Base-by-base conservation (phyloP, 2,113 vertebrate species). In the Panthera uncia region DNA sequence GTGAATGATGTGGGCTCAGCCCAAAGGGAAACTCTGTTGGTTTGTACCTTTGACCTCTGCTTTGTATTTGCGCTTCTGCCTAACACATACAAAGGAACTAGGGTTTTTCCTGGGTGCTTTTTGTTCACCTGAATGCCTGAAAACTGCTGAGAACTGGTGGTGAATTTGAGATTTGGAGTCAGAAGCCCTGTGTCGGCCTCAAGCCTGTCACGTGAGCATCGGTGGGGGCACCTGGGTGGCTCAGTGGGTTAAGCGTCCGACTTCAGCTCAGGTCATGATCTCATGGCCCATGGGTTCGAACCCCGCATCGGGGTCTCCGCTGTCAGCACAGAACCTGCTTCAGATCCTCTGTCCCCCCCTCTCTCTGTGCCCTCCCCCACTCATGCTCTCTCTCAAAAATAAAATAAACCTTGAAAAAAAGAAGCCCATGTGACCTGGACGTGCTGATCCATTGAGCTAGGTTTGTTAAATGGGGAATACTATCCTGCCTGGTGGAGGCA, bases 401-500 rank as follows among this genome's bases (percentile, higher is more conserved):
- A 61, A 61, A 61, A 61, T 23, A 61, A 61, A 8, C 57, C 57
- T 61, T 61, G 18, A 57, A 57, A 57, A 78, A 68, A 31, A 25
- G 38, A 63, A 81, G 10, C 11, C 61, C 11, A 10, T 27, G 18
- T 65, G 7, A 18, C 6, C 38, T 2, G 0, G 3, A 18, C 2
- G 4, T 48, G 10, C 16, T 61, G 31, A 15, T 48, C 41, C 80
- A 45, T 50, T 55, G 89, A 36, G 38, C 45, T n/a, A 8, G 45
- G 36, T 68, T 61, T 71, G 23, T 45, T 61, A 73, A 63, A 19
- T 79, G 18, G 3, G 3, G 4, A 11, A 19, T 13, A 2, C 41
- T 55, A 11, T 38, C 21, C 21, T 92, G 13, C 25, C 15, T 48
- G 2, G 79, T 86, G 36, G 68, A 76, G 83, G 68, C 7, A 68